These are phyloP conservation scores for Beris morrisii DNA, from an alignment of 2,888 invertebrate genomes.

Conservation along the genomic window DNA sequence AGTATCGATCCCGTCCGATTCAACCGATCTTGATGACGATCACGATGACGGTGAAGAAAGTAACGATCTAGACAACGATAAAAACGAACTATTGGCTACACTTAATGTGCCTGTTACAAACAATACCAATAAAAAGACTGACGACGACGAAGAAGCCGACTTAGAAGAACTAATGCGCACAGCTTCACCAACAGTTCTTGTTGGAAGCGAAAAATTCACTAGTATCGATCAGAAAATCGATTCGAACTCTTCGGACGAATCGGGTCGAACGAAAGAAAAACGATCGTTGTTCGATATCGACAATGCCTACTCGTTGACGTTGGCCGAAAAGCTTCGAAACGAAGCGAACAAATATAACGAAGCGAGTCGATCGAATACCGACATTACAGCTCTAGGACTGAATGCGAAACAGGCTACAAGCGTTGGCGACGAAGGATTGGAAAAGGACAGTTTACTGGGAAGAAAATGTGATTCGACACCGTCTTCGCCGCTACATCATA, in stretches of 20 bases:
- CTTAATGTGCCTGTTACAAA: slow-evolving; percentile 38
- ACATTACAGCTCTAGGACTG: slow-evolving; percentile 18
- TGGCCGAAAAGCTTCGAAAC: slow-evolving; percentile 48
- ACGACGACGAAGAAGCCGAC: slow-evolving; percentile 32
- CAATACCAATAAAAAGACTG: slow-evolving; percentile 42
- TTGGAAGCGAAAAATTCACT: not conserved
- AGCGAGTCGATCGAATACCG: slow-evolving; percentile 37
- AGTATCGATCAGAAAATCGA: slow-evolving; percentile 41
- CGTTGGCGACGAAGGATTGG: slow-evolving; percentile 13
- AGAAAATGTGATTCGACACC: slow-evolving; percentile 39
- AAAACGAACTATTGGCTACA: slow-evolving; percentile 33
- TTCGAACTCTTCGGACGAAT: slow-evolving; percentile 44
- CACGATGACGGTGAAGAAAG: not conserved
- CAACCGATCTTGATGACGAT: slow-evolving; percentile 13
- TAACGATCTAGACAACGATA: slow-evolving; percentile 13
- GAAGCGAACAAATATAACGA: slow-evolving; percentile 49
- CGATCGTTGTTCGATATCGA: slow-evolving; percentile 52
- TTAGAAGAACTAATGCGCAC: slow-evolving; percentile 24
- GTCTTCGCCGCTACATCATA: slow-evolving; percentile 42
- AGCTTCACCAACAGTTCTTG: slow-evolving; percentile 33
- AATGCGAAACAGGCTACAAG: slow-evolving; percentile 24
- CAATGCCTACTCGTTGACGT: slow-evolving; percentile 46
- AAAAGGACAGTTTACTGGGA: slow-evolving; percentile 28
- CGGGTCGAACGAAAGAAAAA: slow-evolving; percentile 45
- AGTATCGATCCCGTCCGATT: slow-evolving; percentile 19